phyloP scores from a whole-genome alignment of 2,113 vertebrate genomes.

The Corynorhinus townsendii region DNA sequence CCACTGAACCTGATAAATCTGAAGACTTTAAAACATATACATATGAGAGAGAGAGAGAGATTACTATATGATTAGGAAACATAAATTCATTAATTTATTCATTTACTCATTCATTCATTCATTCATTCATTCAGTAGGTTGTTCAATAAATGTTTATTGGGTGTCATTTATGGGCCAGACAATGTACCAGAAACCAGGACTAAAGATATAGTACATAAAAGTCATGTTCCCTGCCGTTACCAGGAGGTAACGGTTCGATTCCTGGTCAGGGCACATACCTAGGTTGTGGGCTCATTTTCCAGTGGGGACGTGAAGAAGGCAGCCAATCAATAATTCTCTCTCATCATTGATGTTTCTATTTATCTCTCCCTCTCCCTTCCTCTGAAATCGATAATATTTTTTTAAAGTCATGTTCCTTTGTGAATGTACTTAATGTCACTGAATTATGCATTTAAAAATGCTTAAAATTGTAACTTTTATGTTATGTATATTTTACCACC shows the following conservation, averaged over 20 bases:
- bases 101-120: neutral
- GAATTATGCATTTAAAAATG: neutral
- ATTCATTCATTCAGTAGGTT: neutral
- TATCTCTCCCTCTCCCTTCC: too few species aligned
- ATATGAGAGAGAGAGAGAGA: neutral
- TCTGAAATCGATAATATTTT: too few species aligned
- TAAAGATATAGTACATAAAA: neutral
- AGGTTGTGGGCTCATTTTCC: too few species aligned
- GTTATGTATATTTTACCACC: neutral
- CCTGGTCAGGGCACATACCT: too few species aligned
- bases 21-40: slow-evolving; percentile 27
- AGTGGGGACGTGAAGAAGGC: too few species aligned
- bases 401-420: neutral
- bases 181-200: neutral
- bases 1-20: slow-evolving; percentile 53
- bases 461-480: neutral
- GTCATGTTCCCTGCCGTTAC: neutral
- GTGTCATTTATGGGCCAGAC: neutral
- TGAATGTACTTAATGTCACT: neutral
- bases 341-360: too few species aligned
- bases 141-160: neutral
- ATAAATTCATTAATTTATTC: neutral
- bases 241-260: too few species aligned
- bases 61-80: neutral
- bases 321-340: too few species aligned